These are phyloP conservation scores for Ganaspis sp. DNA, from an alignment of 1,140 invertebrate genomes.

Conservation along the genomic window DNA sequence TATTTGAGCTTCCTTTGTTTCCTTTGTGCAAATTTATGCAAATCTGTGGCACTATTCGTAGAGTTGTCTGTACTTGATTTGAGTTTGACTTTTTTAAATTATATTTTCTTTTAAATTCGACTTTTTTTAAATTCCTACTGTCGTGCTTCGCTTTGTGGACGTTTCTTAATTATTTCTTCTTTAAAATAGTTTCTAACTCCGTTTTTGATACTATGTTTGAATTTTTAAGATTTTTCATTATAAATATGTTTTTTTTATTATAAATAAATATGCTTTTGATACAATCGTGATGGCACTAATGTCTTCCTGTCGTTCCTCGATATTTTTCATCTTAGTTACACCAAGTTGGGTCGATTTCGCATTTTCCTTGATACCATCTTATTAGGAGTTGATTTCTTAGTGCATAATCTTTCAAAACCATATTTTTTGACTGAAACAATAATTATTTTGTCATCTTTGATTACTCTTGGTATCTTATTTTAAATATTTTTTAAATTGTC, in stretches of 20 bases:
- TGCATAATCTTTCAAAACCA: slow-evolving; percentile 76
- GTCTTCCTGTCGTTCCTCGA: slow-evolving; percentile 4
- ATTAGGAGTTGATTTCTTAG: slow-evolving; percentile 83
- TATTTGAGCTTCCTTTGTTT: too few species aligned
- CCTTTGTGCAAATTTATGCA: too few species aligned
- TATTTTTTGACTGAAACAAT: slow-evolving; percentile 72
- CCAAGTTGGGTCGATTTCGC: slow-evolving; percentile 83
- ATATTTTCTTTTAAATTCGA: too few species aligned
- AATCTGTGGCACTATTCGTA: too few species aligned
- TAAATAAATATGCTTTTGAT: slow-evolving; percentile 3
- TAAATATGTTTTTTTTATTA: slow-evolving; percentile 3
- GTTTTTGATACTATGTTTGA: background rate
- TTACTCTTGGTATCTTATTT: too few species aligned
- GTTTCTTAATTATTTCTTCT: background rate
- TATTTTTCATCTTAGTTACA: slow-evolving; percentile 74
- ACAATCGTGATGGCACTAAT: background rate
- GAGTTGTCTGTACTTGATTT: too few species aligned
- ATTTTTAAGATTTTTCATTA: slow-evolving; percentile 26
- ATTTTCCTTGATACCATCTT: slow-evolving; percentile 91
- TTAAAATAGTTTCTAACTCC: slow-evolving; percentile 35
- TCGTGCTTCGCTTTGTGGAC: too few species aligned
- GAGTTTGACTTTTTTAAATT: too few species aligned
- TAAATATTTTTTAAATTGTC: too few species aligned
- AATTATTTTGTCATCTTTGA: too few species aligned
- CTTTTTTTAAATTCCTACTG: too few species aligned